A percentile compares a stretch with the other conserved stretches of the same genome.
Evolutionary conservation across 2,797 vertebrate species (phyloP).

Genomic region (Malurus leucopterus): DNA sequence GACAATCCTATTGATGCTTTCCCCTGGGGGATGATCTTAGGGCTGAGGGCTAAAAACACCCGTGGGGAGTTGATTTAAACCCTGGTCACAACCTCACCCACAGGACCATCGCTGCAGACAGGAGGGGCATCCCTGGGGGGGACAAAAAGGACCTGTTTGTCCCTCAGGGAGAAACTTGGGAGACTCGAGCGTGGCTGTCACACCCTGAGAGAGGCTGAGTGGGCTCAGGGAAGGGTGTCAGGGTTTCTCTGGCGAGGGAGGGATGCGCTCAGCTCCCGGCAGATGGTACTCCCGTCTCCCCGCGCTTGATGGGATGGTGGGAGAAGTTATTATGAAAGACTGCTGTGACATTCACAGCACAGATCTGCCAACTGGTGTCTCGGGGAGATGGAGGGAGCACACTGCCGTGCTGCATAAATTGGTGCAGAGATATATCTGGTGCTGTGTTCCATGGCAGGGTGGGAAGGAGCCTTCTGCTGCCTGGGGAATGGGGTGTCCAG

Average conservation of each 20-base stretch:
- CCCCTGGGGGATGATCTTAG: background rate
- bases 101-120: fast-evolving
- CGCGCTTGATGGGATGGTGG: slow-evolving; percentile 38
- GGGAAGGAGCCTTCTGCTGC: background rate
- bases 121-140: too few species aligned
- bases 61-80: background rate
- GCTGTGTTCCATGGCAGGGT: background rate
- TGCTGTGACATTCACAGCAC: slow-evolving; percentile 59
- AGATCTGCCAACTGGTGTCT: slow-evolving; percentile 57
- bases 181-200: background rate
- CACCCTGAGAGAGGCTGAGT: background rate
- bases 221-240: background rate
- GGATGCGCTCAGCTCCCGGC: background rate
- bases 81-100: background rate
- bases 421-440: slow-evolving; percentile 17
- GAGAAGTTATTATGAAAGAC: slow-evolving; percentile 58
- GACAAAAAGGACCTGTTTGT: background rate
- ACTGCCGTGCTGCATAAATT: background rate
- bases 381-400: slow-evolving; percentile 16
- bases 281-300: slow-evolving; percentile 36
- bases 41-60: background rate
- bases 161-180: background rate
- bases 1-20: background rate
- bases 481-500: background rate
- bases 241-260: slow-evolving; percentile 16